Percentiles rank a stretch among this genome's conserved stretches.
phyloP scores from a whole-genome alignment of 2,888 invertebrate genomes.

The Temnothorax ravouxi region DNA sequence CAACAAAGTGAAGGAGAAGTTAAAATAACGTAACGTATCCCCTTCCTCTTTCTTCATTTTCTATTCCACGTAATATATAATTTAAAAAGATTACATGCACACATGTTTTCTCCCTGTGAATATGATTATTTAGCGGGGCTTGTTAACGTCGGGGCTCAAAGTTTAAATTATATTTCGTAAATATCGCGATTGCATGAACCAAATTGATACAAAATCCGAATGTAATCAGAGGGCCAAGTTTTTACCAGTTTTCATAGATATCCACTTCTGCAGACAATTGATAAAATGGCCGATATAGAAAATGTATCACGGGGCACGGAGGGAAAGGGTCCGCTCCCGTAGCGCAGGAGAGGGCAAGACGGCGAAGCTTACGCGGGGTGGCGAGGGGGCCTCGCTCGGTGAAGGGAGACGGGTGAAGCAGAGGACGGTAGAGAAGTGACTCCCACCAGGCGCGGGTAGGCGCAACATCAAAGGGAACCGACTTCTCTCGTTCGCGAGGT shows the following conservation, averaged over 20 bases:
- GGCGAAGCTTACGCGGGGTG: conserved; percentile 66
- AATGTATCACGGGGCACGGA: conserved; percentile 41
- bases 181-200: neutral
- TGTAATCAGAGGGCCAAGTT: neutral
- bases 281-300: conserved; percentile 46
- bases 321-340: conserved; percentile 36
- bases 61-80: conserved; percentile 26
- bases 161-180: neutral
- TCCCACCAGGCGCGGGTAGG: conserved; percentile 82
- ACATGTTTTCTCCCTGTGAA: neutral
- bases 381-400: conserved; percentile 68
- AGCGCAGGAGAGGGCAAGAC: conserved; percentile 46
- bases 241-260: neutral
- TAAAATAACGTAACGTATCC: conserved; percentile 14
- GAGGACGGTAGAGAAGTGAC: conserved; percentile 76
- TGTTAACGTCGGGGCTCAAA: neutral
- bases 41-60: neutral
- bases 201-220: neutral
- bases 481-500: conserved; percentile 86
- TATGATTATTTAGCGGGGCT: conserved; percentile 19
- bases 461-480: conserved; percentile 86
- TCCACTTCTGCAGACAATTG: neutral
- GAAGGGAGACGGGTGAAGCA: conserved; percentile 69
- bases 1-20: conserved; percentile 11
- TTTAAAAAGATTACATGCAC: conserved; percentile 22